Evolutionary conservation across 1,140 invertebrate genomes (phyloP).

Genomic region (Cryptotermes secundus): DNA sequence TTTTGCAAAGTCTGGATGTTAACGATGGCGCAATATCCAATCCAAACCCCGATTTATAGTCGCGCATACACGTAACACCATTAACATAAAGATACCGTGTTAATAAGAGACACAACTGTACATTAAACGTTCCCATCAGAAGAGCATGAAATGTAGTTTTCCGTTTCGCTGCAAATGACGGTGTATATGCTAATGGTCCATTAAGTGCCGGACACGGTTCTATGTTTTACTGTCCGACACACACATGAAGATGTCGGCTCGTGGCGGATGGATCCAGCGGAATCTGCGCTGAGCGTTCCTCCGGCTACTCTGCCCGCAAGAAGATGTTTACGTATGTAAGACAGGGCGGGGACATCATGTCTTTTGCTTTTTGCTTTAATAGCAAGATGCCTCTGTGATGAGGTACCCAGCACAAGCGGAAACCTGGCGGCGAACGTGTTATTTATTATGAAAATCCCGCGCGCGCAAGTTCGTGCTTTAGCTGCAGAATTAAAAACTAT

Average conservation of each 20-base stretch:
- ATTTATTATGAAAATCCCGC: conserved; percentile 17
- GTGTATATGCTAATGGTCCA: not conserved
- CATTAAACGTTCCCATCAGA: too few relatives aligned
- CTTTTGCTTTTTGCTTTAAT: not conserved
- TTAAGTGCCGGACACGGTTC: not conserved
- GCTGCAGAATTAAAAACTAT: not conserved
- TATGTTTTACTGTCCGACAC: not conserved
- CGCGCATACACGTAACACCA: too few relatives aligned
- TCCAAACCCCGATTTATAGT: too few relatives aligned
- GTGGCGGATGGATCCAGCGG: not conserved
- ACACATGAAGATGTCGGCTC: not conserved
- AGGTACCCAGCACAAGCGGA: not conserved
- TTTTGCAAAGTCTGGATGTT: too few relatives aligned
- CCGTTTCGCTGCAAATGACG: not conserved
- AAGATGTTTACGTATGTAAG: not conserved
- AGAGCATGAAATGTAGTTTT: not conserved
- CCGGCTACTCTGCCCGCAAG: not conserved
- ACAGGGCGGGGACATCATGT: not conserved
- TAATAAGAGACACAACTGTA: not conserved
- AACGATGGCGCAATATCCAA: too few relatives aligned
- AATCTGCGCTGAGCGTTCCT: not conserved
- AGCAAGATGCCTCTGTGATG: not conserved
- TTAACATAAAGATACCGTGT: not conserved
- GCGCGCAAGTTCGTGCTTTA: not conserved
- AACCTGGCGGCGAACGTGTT: not conserved